Conservation (phyloP, 1,140 invertebrate species). For the Oncopodura yosiiana region DNA sequence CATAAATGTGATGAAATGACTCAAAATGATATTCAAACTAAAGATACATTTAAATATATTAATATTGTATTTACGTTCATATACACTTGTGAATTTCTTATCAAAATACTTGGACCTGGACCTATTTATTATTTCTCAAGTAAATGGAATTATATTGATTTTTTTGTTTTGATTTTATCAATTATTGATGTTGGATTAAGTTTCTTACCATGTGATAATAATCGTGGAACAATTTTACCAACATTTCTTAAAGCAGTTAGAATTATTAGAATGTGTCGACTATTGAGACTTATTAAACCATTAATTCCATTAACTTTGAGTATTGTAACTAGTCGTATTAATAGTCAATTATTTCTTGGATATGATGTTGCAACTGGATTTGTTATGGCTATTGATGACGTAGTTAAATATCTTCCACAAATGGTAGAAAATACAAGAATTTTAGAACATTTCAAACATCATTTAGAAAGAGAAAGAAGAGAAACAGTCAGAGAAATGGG, state of each 20-base stretch:
- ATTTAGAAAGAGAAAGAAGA: constrained; percentile 21
- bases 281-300: constrained; percentile 8
- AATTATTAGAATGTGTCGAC: background rate
- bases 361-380: constrained; percentile 43
- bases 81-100: constrained; percentile 20
- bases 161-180: constrained; percentile 11
- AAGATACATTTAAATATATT: constrained; percentile 11
- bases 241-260: constrained; percentile 6
- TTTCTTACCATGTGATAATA: background rate
- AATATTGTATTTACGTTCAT: constrained; percentile 18
- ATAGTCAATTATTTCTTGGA: constrained; percentile 27
- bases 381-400: constrained; percentile 49
- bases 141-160: constrained; percentile 26
- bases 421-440: constrained; percentile 44
- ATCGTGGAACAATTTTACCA: background rate
- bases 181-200: constrained; percentile 11
- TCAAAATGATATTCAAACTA: too few species aligned
- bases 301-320: constrained; percentile 28
- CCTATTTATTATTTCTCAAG: constrained; percentile 6
- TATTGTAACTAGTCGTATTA: constrained; percentile 36
- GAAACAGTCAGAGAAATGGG: constrained; percentile 24
- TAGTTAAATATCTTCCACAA: constrained; percentile 47
- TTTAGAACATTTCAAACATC: constrained; percentile 8
- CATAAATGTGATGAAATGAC: background rate
- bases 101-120: constrained; percentile 19